Conservation (phyloP, 2,888 invertebrate species). For the Dryobotodes eremita region DNA sequence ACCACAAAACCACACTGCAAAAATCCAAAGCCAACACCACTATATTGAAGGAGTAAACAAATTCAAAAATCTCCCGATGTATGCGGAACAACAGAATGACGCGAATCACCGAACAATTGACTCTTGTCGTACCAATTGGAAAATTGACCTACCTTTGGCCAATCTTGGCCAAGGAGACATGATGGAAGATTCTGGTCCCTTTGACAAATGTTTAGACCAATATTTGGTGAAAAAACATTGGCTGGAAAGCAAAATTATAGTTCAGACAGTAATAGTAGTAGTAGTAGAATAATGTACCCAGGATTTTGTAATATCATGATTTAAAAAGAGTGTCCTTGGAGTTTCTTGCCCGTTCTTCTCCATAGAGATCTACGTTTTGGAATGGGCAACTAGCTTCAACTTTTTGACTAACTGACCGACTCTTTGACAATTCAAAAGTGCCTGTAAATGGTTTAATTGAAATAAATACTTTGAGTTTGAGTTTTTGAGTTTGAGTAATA, state of each 20-base stretch:
- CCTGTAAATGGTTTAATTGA: no score
- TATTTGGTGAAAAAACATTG: constrained; percentile 10
- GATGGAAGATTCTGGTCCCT: constrained; percentile 60
- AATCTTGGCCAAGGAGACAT: constrained; percentile 76
- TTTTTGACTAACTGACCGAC: no score
- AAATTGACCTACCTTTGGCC: constrained; percentile 83
- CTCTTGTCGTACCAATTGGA: constrained; percentile 80
- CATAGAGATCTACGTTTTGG: no score
- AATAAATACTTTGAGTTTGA: no score
- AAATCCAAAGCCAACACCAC: not conserved
- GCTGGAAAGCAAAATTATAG: not conserved
- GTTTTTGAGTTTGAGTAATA: no score
- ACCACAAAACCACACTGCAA: not conserved
- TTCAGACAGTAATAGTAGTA: not conserved
- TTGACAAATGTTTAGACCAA: constrained; percentile 43
- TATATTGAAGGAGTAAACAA: constrained; percentile 2
- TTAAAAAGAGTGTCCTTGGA: no score
- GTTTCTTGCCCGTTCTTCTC: no score
- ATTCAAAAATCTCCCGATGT: constrained; percentile 29
- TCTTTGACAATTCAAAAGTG: no score
- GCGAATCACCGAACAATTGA: constrained; percentile 82
- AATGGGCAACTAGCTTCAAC: no score
- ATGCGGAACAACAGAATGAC: constrained; percentile 75
- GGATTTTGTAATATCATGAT: no score
- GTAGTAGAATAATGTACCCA: no score